Evolutionary conservation across 2,888 invertebrate species (phyloP).

Genomic region (Camponotus fellah): DNA sequence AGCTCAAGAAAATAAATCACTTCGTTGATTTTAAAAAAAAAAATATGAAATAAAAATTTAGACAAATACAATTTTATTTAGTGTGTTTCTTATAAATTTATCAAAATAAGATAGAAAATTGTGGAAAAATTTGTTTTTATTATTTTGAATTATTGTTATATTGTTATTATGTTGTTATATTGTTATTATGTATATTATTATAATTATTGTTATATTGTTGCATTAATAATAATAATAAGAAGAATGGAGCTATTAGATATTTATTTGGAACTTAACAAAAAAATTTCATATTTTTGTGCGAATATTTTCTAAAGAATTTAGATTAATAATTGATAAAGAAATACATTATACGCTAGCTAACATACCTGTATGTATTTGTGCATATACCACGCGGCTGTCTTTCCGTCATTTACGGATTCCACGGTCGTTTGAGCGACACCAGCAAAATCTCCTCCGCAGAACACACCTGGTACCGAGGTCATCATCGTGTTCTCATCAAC

Average conservation of each 20-base stretch:
- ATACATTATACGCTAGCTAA: not conserved
- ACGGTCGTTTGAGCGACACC: conserved; percentile 99
- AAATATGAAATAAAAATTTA: not conserved
- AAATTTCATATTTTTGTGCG: not conserved
- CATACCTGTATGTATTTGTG: conserved; percentile 95
- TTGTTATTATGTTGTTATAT: not conserved
- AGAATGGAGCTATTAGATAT: not conserved
- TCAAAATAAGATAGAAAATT: not conserved
- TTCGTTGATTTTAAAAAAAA: not conserved
- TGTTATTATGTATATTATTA: conserved; percentile 4
- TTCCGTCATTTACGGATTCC: conserved; percentile 99
- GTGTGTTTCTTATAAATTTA: not conserved
- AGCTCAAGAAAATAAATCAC: not conserved
- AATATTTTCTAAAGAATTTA: not conserved
- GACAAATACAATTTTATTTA: not conserved
- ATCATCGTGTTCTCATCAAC: conserved; percentile 93
- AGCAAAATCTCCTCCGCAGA: conserved; percentile 97
- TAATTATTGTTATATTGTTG: not conserved
- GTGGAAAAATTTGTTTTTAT: not conserved
- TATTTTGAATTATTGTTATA: not conserved
- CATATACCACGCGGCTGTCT: conserved; percentile 98
- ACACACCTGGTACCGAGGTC: conserved; percentile 92
- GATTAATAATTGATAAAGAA: not conserved
- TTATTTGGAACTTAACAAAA: not conserved
- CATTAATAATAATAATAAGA: not conserved